These are phyloP conservation scores for Alethe diademata DNA, from an alignment of 2,113 vertebrate genomes.

Conservation along the genomic window DNA sequence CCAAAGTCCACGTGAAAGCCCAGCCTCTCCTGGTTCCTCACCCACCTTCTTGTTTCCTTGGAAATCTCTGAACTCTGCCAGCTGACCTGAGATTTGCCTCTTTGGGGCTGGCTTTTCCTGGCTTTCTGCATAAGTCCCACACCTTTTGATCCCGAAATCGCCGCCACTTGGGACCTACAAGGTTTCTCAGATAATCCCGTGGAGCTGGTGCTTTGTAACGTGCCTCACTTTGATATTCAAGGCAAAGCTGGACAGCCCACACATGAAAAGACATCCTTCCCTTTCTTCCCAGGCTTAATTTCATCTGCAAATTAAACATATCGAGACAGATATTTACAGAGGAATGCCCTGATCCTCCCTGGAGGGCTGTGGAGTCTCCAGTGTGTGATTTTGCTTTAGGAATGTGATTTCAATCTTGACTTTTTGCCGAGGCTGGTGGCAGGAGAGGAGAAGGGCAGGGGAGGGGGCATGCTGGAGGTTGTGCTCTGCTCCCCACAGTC, in stretches of 20 bases:
- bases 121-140: neutral
- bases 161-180: conserved; percentile 21
- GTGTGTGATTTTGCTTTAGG: conserved; percentile 42
- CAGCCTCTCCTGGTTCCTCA: neutral
- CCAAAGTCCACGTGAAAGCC: neutral
- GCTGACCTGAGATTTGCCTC: neutral
- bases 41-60: neutral
- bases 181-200: conserved; percentile 32
- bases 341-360: neutral
- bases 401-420: neutral
- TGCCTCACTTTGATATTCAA: conserved; percentile 45
- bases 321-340: conserved; percentile 3
- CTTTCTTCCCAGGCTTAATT: conserved; percentile 63
- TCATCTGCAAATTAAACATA: conserved; percentile 63
- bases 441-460: neutral
- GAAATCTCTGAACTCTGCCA: conserved; percentile 2
- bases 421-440: neutral
- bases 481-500: neutral
- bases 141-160: conserved; percentile 26
- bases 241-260: conserved; percentile 41
- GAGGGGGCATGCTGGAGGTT: neutral
- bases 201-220: neutral
- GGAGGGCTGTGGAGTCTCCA: neutral
- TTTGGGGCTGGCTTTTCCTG: neutral
- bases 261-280: conserved; percentile 50